A percentile compares a stretch with the other conserved stretches of the same genome.
phyloP scores from a whole-genome alignment of 2,113 vertebrate species.

The Engystomops pustulosus region DNA sequence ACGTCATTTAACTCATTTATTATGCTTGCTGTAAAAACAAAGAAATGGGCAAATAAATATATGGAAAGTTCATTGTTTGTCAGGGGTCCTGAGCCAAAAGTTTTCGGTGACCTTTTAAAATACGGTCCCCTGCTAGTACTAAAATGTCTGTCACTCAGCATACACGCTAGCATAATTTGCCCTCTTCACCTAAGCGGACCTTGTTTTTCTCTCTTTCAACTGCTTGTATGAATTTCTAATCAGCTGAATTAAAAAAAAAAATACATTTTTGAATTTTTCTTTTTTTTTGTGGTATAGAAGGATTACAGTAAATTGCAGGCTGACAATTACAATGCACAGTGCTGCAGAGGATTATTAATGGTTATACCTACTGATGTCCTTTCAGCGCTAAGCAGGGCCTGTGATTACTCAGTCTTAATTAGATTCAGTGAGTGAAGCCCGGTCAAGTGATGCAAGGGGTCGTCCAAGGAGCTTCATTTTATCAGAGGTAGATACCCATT shows the following conservation, averaged over 20 bases:
- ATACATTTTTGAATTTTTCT: slow-evolving; percentile 60
- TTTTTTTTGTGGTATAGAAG: slow-evolving; percentile 73
- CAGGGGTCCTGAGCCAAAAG: slow-evolving; percentile 83
- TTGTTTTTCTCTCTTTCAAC: slow-evolving; percentile 85
- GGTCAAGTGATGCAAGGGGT: slow-evolving; percentile 59
- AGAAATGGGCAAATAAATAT: slow-evolving; percentile 91
- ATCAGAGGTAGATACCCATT: slow-evolving; percentile 83
- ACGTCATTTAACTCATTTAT: slow-evolving; percentile 95
- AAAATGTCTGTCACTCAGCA: slow-evolving; percentile 91
- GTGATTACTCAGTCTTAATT: slow-evolving; percentile 84
- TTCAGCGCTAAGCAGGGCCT: slow-evolving; percentile 80
- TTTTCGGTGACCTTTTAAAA: slow-evolving; percentile 88
- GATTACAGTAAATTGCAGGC: slow-evolving; percentile 88
- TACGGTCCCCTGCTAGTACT: slow-evolving; percentile 85
- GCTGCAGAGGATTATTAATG: slow-evolving; percentile 87
- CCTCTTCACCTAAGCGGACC: slow-evolving; percentile 80
- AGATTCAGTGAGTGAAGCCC: slow-evolving; percentile 81
- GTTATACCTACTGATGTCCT: slow-evolving; percentile 84
- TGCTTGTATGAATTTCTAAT: slow-evolving; percentile 83
- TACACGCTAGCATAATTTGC: slow-evolving; percentile 79
- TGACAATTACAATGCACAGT: slow-evolving; percentile 90
- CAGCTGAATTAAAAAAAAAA: slow-evolving; percentile 63
- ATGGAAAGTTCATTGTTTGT: slow-evolving; percentile 88
- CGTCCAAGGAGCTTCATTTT: slow-evolving; percentile 63
- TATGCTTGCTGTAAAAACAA: slow-evolving; percentile 93